Conservation (phyloP, 2,888 invertebrate species). For the Drosophila sordidapex region DNA sequence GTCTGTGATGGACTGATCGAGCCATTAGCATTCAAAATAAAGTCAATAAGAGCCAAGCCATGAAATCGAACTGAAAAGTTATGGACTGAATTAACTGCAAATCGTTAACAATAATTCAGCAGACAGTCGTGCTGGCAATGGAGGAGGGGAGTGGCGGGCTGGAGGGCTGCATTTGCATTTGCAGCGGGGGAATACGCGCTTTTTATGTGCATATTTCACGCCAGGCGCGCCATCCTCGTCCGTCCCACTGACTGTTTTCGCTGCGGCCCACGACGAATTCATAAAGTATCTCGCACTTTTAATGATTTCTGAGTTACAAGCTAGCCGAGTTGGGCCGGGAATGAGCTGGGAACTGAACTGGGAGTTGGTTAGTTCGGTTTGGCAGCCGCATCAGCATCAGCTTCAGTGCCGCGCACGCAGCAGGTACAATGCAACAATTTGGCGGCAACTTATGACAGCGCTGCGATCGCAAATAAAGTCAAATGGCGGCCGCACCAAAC, state of each 20-base stretch:
- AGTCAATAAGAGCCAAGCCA: slow-evolving; percentile 63
- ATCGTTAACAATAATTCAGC: slow-evolving; percentile 83
- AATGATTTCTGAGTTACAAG: slow-evolving; percentile 84
- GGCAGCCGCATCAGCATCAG: slow-evolving; percentile 3
- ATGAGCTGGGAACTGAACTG: slow-evolving; percentile 25
- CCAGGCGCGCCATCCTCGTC: slow-evolving; percentile 39
- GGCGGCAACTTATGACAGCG: slow-evolving; percentile 82
- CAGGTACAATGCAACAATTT: slow-evolving; percentile 84
- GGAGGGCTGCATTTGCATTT: slow-evolving; percentile 71
- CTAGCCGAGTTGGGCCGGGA: slow-evolving; percentile 49
- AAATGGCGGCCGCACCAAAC: slow-evolving; percentile 60
- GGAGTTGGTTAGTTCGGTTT: slow-evolving; percentile 1
- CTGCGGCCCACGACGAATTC: slow-evolving; percentile 76
- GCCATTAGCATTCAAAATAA: slow-evolving; percentile 76
- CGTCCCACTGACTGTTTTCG: slow-evolving; percentile 9
- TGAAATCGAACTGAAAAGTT: slow-evolving; percentile 71
- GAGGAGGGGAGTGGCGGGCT: not conserved
- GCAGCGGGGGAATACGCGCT: slow-evolving; percentile 58
- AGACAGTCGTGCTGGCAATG: slow-evolving; percentile 1
- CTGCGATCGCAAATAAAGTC: slow-evolving; percentile 69
- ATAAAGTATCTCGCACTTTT: slow-evolving; percentile 82
- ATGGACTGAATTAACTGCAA: slow-evolving; percentile 81
- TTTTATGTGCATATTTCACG: slow-evolving; percentile 82
- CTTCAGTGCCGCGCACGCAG: slow-evolving; percentile 63
- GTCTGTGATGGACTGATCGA: slow-evolving; percentile 59